Conservation (phyloP, 37 sponge, comb jelly and placozoan genomes). For the Eunapius fragilis region DNA sequence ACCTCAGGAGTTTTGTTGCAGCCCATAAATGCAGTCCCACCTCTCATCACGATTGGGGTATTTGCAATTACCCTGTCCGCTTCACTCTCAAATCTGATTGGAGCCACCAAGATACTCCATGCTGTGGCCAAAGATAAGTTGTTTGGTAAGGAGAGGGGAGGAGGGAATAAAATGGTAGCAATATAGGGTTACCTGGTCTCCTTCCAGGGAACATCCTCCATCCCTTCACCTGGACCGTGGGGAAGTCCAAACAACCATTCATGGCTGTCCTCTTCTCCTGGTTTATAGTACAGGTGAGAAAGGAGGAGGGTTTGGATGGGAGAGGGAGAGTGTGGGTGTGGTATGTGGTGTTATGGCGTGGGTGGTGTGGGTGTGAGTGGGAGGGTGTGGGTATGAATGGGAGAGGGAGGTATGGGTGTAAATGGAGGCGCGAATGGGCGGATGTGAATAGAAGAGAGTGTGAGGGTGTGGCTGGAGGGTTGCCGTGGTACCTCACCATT, state of each 20-base stretch:
- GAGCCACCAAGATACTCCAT: constrained; percentile 80
- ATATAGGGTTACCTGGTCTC: not conserved
- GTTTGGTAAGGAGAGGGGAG: constrained; percentile 89
- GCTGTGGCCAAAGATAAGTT: constrained; percentile 89
- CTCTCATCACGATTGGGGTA: constrained; percentile 86
- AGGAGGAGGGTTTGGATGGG: no score
- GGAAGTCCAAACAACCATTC: constrained; percentile 83
- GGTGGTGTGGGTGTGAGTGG: no score
- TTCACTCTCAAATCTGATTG: constrained; percentile 92
- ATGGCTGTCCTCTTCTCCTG: constrained; percentile 88
- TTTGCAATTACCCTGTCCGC: constrained; percentile 95
- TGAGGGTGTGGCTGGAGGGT: no score
- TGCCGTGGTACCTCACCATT: no score
- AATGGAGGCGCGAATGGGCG: no score
- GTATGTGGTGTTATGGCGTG: no score
- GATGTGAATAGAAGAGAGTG: no score
- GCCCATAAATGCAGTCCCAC: constrained; percentile 66
- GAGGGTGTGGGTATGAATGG: no score
- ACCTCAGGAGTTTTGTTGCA: no score
- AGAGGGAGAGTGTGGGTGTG: no score
- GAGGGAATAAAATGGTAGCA: no score
- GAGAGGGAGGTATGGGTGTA: no score
- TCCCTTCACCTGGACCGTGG: constrained; percentile 67
- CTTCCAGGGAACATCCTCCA: constrained; percentile 69
- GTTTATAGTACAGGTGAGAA: constrained; percentile 93